Evolutionary conservation across 2,797 vertebrate genomes (phyloP).

Genomic region (Avahi laniger): DNA sequence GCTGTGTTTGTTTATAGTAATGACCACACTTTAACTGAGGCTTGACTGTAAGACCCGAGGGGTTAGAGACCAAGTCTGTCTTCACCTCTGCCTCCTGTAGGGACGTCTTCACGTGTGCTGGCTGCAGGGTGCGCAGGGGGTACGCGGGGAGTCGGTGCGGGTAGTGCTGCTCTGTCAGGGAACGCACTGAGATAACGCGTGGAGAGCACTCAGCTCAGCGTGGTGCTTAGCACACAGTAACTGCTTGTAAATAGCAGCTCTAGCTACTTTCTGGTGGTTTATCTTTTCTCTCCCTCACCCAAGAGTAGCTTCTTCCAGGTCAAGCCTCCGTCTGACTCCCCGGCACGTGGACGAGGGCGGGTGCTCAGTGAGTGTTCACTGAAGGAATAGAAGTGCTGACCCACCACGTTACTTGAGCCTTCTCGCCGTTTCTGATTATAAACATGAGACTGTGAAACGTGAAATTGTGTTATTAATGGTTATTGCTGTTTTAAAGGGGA

Average conservation of each 20-base stretch:
- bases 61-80: not conserved
- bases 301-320: not conserved
- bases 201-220: not conserved
- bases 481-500: not conserved
- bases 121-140: not conserved
- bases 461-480: not conserved
- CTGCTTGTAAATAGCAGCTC: not conserved
- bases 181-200: not conserved
- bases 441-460: not conserved
- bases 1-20: not conserved
- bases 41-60: not conserved
- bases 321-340: not conserved
- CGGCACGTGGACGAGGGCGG: not conserved
- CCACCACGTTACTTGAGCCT: not conserved
- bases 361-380: not conserved
- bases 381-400: not conserved
- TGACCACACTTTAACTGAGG: not conserved
- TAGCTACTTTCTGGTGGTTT: not conserved
- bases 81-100: not conserved
- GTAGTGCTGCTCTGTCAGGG: not conserved
- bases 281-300: not conserved
- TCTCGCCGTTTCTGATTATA: not conserved
- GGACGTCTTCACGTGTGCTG: not conserved
- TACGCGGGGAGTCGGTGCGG: fast-evolving
- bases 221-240: not conserved